These are phyloP conservation scores for Sinocyclocheilus anophthalmus DNA, from an alignment of 2,113 vertebrate genomes.

Conservation along the genomic window DNA sequence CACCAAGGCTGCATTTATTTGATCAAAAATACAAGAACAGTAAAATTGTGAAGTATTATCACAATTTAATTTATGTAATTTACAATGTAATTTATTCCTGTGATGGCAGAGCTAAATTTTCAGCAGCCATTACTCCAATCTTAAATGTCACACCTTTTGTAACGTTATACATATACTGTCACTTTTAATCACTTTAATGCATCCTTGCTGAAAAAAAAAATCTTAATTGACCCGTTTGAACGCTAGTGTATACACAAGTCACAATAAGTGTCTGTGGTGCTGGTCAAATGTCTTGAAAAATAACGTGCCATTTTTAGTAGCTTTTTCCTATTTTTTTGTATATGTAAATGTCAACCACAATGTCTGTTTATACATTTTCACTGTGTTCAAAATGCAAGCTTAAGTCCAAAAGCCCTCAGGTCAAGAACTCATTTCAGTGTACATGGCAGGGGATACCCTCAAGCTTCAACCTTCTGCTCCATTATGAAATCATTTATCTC, in stretches of 20 bases:
- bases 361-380: neutral
- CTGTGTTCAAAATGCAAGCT: neutral
- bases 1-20: no score
- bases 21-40: no score
- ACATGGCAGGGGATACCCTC: slow-evolving; percentile 15
- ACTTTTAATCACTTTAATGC: no score
- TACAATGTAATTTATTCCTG: no score
- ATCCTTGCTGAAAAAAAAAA: no score
- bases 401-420: slow-evolving; percentile 28
- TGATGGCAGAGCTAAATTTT: no score
- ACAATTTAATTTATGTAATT: neutral
- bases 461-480: slow-evolving; percentile 38
- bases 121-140: neutral
- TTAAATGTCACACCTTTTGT: neutral
- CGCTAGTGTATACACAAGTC: no score
- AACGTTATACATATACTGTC: neutral
- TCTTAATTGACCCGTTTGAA: no score
- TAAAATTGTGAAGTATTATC: no score
- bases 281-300: neutral
- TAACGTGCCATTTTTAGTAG: neutral
- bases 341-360: neutral
- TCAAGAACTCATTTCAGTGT: slow-evolving; percentile 20
- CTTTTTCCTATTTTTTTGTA: neutral
- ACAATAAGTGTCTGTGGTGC: no score
- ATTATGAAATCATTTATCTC: slow-evolving; percentile 40